Evolutionary conservation across 2,888 invertebrate genomes (phyloP).

Genomic region (Melieria picta): DNA sequence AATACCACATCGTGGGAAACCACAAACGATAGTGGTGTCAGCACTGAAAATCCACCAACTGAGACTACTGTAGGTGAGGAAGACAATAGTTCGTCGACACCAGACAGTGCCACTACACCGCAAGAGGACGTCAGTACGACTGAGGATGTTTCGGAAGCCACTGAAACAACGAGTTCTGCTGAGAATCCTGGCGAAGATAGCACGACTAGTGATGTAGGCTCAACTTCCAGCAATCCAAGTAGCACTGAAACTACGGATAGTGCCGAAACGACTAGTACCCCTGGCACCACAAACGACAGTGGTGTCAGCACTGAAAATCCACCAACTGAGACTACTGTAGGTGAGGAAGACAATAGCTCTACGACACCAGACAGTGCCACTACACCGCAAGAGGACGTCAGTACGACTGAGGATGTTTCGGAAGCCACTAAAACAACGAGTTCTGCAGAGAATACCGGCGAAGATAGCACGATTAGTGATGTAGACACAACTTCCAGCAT

Average conservation of each 20-base stretch:
- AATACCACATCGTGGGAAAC: too few species aligned
- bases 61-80: background rate
- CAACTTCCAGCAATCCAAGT: too few species aligned
- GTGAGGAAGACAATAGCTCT: background rate
- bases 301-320: background rate
- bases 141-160: background rate
- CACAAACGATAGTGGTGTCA: background rate
- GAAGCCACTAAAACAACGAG: conserved; percentile 2
- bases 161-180: background rate
- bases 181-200: background rate
- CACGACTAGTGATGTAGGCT: too few species aligned
- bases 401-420: background rate
- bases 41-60: background rate
- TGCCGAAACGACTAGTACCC: background rate
- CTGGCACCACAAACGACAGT: background rate
- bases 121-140: background rate
- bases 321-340: background rate
- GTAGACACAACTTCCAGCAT: too few species aligned
- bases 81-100: background rate
- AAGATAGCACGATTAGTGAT: background rate
- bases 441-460: background rate
- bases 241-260: background rate
- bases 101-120: background rate
- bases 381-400: background rate
- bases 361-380: background rate